A percentile compares a stretch with the other conserved stretches of the same genome.
Evolutionary conservation across 2,888 invertebrate genomes (phyloP).

Genomic region (Lymantria monacha): DNA sequence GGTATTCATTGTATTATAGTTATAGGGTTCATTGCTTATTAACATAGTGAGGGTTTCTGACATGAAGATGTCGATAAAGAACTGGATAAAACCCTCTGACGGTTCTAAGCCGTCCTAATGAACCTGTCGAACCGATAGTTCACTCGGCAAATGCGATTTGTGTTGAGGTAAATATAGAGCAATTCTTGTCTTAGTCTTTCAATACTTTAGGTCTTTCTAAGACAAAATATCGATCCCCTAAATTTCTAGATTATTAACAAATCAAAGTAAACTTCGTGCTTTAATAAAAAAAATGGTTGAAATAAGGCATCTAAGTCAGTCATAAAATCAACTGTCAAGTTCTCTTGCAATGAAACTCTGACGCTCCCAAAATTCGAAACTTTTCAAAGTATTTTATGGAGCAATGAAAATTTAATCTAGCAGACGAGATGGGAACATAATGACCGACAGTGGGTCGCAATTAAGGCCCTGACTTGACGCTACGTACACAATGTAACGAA

Average conservation of each 20-base stretch:
- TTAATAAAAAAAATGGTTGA: too few relatives aligned
- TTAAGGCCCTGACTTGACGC: slow-evolving; percentile 39
- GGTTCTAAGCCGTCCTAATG: slow-evolving; percentile 50
- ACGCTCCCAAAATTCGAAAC: slow-evolving; percentile 25
- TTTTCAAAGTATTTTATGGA: slow-evolving; percentile 38
- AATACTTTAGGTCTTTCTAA: slow-evolving; percentile 5
- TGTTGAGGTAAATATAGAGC: too few relatives aligned
- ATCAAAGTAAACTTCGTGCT: too few relatives aligned
- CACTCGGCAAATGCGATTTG: slow-evolving; percentile 36
- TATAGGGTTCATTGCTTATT: too few relatives aligned
- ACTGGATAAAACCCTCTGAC: slow-evolving; percentile 15
- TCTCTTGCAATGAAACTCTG: background rate
- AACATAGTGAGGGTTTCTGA: too few relatives aligned
- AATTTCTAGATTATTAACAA: background rate
- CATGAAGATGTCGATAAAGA: too few relatives aligned
- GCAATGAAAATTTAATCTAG: slow-evolving; percentile 45
- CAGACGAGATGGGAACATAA: slow-evolving; percentile 30
- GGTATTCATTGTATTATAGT: too few relatives aligned
- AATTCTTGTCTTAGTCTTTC: too few relatives aligned
- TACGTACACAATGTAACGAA: slow-evolving; percentile 23
- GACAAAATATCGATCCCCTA: background rate
- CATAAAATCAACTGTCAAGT: background rate
- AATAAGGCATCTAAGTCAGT: too few relatives aligned
- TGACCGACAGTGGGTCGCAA: slow-evolving; percentile 47
- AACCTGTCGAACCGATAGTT: slow-evolving; percentile 52